Percentiles rank a stretch among this genome's conserved stretches.
These are phyloP conservation scores for Troilus luridus DNA, from an alignment of 2,888 invertebrate genomes.

Conservation along the genomic window DNA sequence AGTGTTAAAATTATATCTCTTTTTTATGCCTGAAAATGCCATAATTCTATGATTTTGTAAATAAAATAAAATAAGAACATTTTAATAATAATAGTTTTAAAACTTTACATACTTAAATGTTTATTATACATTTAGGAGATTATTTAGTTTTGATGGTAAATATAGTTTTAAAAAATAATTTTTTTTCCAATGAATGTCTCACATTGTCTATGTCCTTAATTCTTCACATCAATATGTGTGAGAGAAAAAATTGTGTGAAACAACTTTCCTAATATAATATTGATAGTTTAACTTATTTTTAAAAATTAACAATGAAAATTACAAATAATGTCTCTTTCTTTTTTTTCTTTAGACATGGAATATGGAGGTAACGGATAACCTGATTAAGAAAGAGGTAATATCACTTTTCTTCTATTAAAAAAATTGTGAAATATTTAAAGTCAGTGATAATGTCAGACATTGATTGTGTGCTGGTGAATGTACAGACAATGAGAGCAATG, in stretches of 20 bases:
- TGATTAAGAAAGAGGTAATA: constrained; percentile 64
- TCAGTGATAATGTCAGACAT: constrained; percentile 58
- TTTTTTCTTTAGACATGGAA: constrained; percentile 63
- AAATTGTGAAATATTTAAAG: not conserved
- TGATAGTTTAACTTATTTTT: constrained; percentile 43
- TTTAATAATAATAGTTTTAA: too few species aligned
- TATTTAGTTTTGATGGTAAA: not conserved
- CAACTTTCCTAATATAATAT: not conserved
- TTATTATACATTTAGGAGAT: too few species aligned
- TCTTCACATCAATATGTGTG: not conserved
- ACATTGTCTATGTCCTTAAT: constrained; percentile 51
- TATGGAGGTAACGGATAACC: constrained; percentile 64
- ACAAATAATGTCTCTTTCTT: constrained; percentile 58
- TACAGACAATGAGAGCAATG: constrained; percentile 2
- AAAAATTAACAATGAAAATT: constrained; percentile 36
- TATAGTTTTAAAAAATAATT: not conserved
- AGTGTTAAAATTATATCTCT: too few species aligned
- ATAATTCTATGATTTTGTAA: too few species aligned
- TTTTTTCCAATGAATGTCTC: constrained; percentile 56
- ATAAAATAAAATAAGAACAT: too few species aligned
- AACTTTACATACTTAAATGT: too few species aligned
- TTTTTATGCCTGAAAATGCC: too few species aligned
- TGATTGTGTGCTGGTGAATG: constrained; percentile 52
- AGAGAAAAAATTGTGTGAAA: not conserved
- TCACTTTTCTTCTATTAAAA: constrained; percentile 48